Evolutionary conservation across 2,113 vertebrate species (phyloP).

Genomic region (Gnathonemus longibarbis): DNA sequence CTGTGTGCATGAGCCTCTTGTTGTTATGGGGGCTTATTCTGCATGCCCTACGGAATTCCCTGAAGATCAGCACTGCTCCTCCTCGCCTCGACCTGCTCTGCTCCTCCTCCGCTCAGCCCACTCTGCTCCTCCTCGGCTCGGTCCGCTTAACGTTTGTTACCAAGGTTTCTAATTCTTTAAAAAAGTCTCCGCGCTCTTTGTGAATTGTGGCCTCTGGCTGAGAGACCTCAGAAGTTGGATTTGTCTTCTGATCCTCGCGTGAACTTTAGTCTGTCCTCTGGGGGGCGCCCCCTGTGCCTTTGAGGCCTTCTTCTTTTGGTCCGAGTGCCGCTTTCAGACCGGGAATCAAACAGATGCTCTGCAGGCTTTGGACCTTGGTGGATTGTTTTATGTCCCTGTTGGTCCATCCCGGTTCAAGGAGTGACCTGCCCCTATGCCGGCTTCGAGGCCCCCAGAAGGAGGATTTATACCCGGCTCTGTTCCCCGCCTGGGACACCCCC

Average conservation of each 20-base stretch:
- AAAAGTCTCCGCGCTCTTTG: background rate
- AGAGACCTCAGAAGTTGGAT: background rate
- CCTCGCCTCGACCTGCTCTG: background rate
- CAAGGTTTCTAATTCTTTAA: background rate
- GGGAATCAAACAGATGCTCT: background rate
- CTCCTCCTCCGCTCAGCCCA: too few species aligned
- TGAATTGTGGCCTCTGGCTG: background rate
- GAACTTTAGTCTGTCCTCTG: background rate
- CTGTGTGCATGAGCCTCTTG: background rate
- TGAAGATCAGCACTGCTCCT: background rate
- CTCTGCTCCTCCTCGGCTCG: too few species aligned
- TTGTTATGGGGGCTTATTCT: background rate
- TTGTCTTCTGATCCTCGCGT: background rate
- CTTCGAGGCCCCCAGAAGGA: background rate
- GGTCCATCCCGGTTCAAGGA: background rate
- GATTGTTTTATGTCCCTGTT: background rate
- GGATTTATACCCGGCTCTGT: constrained; percentile 7
- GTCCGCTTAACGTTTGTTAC: background rate
- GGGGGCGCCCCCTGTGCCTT: background rate
- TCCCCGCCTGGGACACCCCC: background rate
- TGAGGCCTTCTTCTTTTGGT: background rate
- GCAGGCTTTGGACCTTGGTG: background rate
- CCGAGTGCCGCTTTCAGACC: background rate
- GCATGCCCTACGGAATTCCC: background rate
- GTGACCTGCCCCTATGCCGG: background rate